Conservation (phyloP, 2,113 vertebrate species). For the Nannobrachium achirus region DNA sequence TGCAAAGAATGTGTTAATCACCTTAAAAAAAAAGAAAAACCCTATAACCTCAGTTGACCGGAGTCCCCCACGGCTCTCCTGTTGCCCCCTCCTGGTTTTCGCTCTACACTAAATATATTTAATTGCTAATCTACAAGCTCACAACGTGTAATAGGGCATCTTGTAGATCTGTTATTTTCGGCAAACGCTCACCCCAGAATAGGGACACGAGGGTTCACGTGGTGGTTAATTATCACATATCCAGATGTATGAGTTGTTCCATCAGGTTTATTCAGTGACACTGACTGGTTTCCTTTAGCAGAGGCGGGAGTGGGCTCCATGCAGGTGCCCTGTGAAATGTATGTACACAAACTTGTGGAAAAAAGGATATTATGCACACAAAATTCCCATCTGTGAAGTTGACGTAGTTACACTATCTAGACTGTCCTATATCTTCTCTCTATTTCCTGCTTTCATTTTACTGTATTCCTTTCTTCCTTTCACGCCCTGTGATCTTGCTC, state of each 20-base stretch:
- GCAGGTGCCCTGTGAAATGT: not conserved
- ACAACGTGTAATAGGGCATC: too few relatives aligned
- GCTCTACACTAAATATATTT: too few relatives aligned
- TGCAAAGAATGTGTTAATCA: slow-evolving; percentile 32
- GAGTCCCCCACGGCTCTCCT: too few relatives aligned
- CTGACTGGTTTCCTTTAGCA: slow-evolving; percentile 24
- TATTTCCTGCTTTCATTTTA: not conserved
- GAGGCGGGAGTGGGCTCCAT: not conserved
- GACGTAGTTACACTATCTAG: not conserved
- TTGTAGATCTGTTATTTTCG: too few relatives aligned
- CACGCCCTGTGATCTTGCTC: not conserved
- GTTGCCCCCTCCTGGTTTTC: too few relatives aligned
- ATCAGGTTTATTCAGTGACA: not conserved
- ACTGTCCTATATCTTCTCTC: slow-evolving; percentile 4
- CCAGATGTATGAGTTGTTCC: not conserved
- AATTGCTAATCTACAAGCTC: too few relatives aligned
- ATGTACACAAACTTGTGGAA: not conserved
- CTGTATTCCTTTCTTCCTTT: not conserved
- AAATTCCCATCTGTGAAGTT: slow-evolving; percentile 1
- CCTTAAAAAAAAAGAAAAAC: too few relatives aligned
- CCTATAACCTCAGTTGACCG: too few relatives aligned
- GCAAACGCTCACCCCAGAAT: too few relatives aligned
- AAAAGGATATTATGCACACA: not conserved
- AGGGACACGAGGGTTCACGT: too few relatives aligned
- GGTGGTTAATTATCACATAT: slow-evolving; percentile 10